Evolutionary conservation across 1,140 invertebrate genomes (phyloP), one percentile per base, ranked within the genome.

Genomic region (Drosophila sulfurigaster): DNA sequence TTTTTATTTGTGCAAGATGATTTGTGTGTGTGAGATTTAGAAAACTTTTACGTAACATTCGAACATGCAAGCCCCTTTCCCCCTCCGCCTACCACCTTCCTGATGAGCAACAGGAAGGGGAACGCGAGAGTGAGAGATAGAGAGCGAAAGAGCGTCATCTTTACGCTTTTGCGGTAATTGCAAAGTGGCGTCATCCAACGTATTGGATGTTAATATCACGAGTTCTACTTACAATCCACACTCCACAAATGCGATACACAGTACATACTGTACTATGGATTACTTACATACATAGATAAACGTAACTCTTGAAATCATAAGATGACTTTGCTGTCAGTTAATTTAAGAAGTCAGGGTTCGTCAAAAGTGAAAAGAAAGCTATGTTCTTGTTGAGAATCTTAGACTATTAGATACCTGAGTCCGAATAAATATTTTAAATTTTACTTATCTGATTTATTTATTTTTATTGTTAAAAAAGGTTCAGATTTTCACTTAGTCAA

Each of bases 31-130:
- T 80, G 75, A 69, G 68, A 88, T 80, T 88, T 75, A 35, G 59
- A 83, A 88, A 83, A 78, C 68, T 62, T 83, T 83, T 83, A 81
- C 81, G 81, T 83, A 85, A 85, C 77, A 46, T 46, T 71, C 49
- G 64, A 57, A 52, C 13, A 70, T 70, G 57, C 54, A 46, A 54
- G 10, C 2, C 13, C 41, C 51, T 10, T 10, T 3, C 35, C 49
- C 48, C 43, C 38, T 48, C 41, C 52, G 35, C 77, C 52, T 43
- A 64, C 43, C 45, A 45, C 13, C 20, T 41, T 64, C 38, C 67
- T 38, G 20, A 7, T 48, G 43, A 46, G 56, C 56, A 69, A 74
- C 46, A 75, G 77, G 63, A 82, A 45, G 15, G 43, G 2, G 32
- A 13, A 15, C 48, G 16, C 11, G 46, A 25, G 30, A 43, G 15